Base-by-base conservation (phyloP, 1,140 invertebrate species). In the Drosophila bocki region DNA sequence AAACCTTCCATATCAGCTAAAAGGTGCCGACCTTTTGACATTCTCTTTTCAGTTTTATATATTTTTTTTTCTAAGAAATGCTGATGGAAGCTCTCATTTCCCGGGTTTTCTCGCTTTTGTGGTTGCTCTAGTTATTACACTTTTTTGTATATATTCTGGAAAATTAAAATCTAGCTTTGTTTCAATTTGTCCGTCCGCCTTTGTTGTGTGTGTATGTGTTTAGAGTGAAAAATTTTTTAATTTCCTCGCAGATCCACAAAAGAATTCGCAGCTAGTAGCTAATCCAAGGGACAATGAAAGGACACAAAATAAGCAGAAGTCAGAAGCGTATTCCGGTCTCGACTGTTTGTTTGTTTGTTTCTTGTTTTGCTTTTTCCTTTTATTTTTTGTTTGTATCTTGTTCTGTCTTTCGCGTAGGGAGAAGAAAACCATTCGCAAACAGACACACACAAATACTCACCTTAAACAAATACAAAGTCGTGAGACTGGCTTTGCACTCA, bases 111-210 rank as follows among this genome's bases (percentile, higher is more conserved):
- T 19, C 53, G 6, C 33, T 54, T 47, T 56, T 57, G 37, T 44
- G 39, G 35, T 44, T 61, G 53, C 42, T 67, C 47, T 75, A 67
- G 35, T 59, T 69, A 51, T 75, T 60, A 22, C n/a, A 51, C 32
- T 33, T 51, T 57, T 67, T 61, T 77, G 45, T 42, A 47, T 42
- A 59, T 44, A 71, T 62, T 62, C 59, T 77, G 42, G 80, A 51
- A 87, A 88, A 88, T 87, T 88, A 87, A 87, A 87, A 88, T 50
- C 61, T 64, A 57, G 76, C 83, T 80, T 87, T 87, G 83, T 88
- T 77, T 88, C 80, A 80, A 68, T 86, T 80, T 63, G 41, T 39
- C 33, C 56, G 44, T 15, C 17, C 51, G 54, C 37, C 64, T 78
- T 80, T 80, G 72, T 85, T 79, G n/a, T 51, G 56, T 77, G 51